Evolutionary conservation across 2,888 invertebrate species (phyloP), one percentile per base, ranked within the genome.

Genomic region (Sycophila texana): DNA sequence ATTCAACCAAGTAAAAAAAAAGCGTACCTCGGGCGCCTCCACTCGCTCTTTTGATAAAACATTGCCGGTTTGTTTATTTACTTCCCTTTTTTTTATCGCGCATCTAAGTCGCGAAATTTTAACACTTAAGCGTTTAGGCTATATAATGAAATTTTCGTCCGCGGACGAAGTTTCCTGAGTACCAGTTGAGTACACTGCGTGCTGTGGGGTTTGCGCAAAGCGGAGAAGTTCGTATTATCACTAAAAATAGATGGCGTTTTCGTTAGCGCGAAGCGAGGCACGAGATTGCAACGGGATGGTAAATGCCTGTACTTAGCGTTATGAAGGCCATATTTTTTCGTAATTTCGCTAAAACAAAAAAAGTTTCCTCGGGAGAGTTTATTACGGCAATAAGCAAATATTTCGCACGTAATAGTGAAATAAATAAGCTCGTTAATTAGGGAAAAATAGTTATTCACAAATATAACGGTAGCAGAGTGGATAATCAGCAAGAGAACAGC

Each of bases 201-300:
- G 18, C n/a, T n/a, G n/a, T n/a, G 14, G 18, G 12, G 53, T 53
- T 57, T 18, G n/a, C 39, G 39, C 20, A 14, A 55, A 63, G 39
- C 49, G 39, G 26, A 20, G 61, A n/a, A 61, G 53, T 26, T 66
- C 65, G 16, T 26, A 49, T 74, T 66, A 66, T 74, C 47, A 49
- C 66, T 74, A 74, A 66, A 74, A 74, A 74, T 66, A 74, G 58
- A 63, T 47, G 39, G 47, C 22, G 65, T 57, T 55, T 74, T 57
- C 22, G 10, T 47, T 14, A 51, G 22, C 57, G n/a, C n/a, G 39
- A 39, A 39, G 39, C 39, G 10, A 39, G 39, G 39, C 39, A 10
- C 39, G 10, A 39, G 10, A 39, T 39, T 39, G 39, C 39, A 39
- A 1, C 10, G 39, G 39, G 39, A 39, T 39, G 39, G 39, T 39